These are phyloP conservation scores for Branchinecta sandiegonensis DNA, from an alignment of 2,888 invertebrate species.

Conservation along the genomic window DNA sequence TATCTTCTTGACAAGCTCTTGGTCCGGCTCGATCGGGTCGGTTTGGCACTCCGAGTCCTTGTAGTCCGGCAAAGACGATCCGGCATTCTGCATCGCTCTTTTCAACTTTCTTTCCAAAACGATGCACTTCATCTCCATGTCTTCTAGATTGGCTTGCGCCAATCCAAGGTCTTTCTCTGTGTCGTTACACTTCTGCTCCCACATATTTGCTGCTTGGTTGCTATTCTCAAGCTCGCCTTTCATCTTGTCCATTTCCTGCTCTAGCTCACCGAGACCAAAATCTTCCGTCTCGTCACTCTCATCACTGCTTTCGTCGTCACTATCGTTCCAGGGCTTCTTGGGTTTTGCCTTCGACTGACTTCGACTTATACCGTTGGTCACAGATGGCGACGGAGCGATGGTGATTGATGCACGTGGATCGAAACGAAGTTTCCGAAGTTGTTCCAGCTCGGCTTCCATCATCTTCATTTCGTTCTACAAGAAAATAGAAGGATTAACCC, in stretches of 20 bases:
- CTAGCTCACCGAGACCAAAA: conserved; percentile 26
- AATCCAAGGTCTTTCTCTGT: conserved; percentile 54
- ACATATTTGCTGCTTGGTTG: conserved; percentile 54
- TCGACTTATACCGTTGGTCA: not conserved
- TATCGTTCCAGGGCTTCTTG: conserved; percentile 16
- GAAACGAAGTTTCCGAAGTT: conserved; percentile 42
- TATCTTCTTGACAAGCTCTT: conserved; percentile 12
- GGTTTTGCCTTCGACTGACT: conserved; percentile 5
- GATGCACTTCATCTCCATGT: conserved; percentile 58
- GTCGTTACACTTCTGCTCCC: conserved; percentile 61
- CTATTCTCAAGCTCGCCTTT: conserved; percentile 29
- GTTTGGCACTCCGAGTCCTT: conserved; percentile 26
- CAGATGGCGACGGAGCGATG: not conserved
- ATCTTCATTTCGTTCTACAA: conserved; percentile 48
- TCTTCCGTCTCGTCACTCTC: conserved; percentile 20
- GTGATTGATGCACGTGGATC: not conserved
- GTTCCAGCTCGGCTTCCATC: conserved; percentile 63
- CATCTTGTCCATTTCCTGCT: conserved; percentile 29
- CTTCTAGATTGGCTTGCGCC: conserved; percentile 42
- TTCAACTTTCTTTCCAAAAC: conserved; percentile 60
- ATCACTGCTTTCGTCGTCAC: conserved; percentile 19
- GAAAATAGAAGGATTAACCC: not conserved
- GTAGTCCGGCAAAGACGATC: conserved; percentile 27
- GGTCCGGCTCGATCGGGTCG: conserved; percentile 19
- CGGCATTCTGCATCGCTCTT: conserved; percentile 41